These are phyloP conservation scores for Glaucopsyche alexis DNA, from an alignment of 2,888 invertebrate species.

Conservation along the genomic window DNA sequence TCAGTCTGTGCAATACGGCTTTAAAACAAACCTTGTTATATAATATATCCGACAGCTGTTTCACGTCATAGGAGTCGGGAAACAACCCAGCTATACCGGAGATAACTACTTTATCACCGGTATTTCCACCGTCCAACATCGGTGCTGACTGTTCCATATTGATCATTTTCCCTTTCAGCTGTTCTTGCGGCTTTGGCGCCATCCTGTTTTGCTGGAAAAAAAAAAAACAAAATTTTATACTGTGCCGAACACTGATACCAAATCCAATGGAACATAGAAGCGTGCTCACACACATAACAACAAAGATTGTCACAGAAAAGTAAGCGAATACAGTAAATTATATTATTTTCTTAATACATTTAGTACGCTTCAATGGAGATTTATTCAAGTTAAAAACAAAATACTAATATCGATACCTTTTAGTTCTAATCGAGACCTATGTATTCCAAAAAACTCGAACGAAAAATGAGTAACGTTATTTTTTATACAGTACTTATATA, in stretches of 20 bases:
- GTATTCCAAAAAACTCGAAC: too few species aligned
- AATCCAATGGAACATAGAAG: too few species aligned
- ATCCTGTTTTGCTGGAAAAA: neutral
- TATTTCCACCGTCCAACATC: neutral
- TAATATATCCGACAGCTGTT: conserved; percentile 41
- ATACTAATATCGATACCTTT: neutral
- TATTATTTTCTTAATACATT: too few species aligned
- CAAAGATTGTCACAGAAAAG: too few species aligned
- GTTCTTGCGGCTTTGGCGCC: neutral
- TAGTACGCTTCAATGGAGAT: too few species aligned
- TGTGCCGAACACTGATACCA: too few species aligned
- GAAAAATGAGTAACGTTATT: neutral
- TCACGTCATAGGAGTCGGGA: conserved; percentile 41
- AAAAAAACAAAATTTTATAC: neutral
- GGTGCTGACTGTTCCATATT: neutral
- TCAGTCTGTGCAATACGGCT: too few species aligned
- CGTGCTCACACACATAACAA: too few species aligned
- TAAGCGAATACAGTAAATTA: too few species aligned
- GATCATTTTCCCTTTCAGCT: neutral
- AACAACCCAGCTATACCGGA: conserved; percentile 46
- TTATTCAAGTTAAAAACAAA: too few species aligned
- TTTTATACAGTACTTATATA: neutral
- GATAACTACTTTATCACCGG: conserved; percentile 42
- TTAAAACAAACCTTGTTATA: conserved; percentile 43
- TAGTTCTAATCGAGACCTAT: too few species aligned